Conservation (phyloP, 2,113 vertebrate species). For the Pelvicachromis taeniatus region DNA sequence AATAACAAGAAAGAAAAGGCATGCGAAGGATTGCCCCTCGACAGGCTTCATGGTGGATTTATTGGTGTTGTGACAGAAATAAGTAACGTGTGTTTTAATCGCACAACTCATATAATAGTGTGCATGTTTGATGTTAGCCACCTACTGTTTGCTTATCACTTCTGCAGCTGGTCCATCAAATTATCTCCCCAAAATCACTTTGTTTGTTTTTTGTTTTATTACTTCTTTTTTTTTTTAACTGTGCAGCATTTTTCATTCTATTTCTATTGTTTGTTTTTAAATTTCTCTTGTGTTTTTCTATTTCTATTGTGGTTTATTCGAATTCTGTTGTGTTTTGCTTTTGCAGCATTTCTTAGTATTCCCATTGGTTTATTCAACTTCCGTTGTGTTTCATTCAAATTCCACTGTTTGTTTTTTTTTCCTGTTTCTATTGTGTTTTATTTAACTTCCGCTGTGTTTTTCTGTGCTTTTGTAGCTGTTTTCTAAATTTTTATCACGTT, state of each 20-base stretch:
- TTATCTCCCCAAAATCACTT: not conserved
- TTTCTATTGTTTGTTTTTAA: not conserved
- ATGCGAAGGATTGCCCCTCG: not conserved
- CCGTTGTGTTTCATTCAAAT: not conserved
- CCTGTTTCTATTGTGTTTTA: not conserved
- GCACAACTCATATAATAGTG: not conserved
- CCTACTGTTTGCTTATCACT: not conserved
- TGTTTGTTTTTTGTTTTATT: no score
- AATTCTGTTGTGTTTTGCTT: not conserved
- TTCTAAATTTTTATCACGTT: not conserved
- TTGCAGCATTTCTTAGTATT: not conserved
- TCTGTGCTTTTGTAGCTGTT: not conserved
- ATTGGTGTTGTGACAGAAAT: not conserved
- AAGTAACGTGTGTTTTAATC: not conserved
- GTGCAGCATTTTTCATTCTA: not conserved
- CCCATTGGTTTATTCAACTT: not conserved
- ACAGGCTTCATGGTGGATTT: accelerated
- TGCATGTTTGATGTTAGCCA: not conserved
- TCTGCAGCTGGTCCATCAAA: not conserved
- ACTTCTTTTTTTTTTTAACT: no score
- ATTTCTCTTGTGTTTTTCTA: not conserved
- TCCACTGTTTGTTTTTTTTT: not conserved
- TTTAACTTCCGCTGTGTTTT: not conserved
- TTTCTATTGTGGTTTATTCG: not conserved
- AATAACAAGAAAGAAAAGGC: not conserved